A percentile compares a stretch with the other conserved stretches of the same genome.
phyloP scores from a whole-genome alignment of 2,888 invertebrate genomes.

The Bursaphelenchus okinawaensis region DNA sequence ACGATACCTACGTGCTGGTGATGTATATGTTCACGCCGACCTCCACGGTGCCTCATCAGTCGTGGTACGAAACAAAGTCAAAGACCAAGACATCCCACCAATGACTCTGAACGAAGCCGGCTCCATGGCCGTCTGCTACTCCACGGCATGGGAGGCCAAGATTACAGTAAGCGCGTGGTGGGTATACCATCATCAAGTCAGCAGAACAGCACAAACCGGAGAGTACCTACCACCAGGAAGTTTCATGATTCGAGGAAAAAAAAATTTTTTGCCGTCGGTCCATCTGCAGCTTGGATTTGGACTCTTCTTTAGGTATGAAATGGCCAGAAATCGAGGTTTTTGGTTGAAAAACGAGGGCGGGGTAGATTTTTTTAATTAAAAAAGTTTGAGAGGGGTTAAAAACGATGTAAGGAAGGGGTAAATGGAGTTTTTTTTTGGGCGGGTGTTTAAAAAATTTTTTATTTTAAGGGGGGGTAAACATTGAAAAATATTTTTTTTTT shows the following conservation, averaged over 20 bases:
- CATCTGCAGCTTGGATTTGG: constrained; percentile 88
- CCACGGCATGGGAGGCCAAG: constrained; percentile 97
- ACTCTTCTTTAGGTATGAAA: constrained; percentile 74
- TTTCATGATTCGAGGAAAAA: constrained; percentile 91
- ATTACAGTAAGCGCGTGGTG: constrained; percentile 92
- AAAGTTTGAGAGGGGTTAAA: too few species aligned
- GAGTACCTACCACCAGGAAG: constrained; percentile 87
- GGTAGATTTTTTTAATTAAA: too few species aligned
- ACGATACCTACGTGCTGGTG: constrained; percentile 64
- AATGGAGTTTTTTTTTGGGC: too few species aligned
- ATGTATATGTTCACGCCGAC: constrained; percentile 79
- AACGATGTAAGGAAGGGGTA: too few species aligned
- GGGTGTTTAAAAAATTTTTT: too few species aligned
- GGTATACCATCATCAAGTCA: constrained; percentile 80
- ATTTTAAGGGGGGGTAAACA: neutral
- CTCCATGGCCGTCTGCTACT: constrained; percentile 88
- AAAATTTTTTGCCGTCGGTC: constrained; percentile 88
- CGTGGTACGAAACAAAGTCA: constrained; percentile 31
- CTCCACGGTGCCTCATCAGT: constrained; percentile 77
- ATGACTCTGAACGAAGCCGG: constrained; percentile 92
- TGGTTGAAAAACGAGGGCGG: too few species aligned
- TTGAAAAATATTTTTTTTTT: neutral
- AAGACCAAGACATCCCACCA: constrained; percentile 67
- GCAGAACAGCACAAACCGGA: constrained; percentile 90
- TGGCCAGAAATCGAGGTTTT: too few species aligned